These are phyloP conservation scores for Hermaeophaga mercurialis DNA, from an alignment of 2,888 invertebrate species.

Conservation along the genomic window DNA sequence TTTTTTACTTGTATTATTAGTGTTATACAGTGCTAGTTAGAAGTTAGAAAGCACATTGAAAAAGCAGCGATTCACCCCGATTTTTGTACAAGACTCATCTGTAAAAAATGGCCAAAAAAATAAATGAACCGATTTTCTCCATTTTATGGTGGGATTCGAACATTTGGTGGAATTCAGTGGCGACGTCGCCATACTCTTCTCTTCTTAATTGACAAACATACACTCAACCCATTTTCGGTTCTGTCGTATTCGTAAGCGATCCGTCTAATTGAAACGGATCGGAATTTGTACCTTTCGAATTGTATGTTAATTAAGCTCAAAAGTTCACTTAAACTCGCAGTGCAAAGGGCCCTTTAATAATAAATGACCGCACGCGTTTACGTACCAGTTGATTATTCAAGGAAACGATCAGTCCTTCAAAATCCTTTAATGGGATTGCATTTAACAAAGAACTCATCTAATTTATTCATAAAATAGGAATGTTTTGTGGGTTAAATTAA, in stretches of 20 bases:
- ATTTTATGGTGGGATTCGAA: background rate
- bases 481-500: too few species aligned
- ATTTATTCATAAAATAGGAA: too few species aligned
- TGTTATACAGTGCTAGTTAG: too few species aligned
- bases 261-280: conserved; percentile 33
- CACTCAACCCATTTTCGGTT: background rate
- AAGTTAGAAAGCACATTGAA: too few species aligned
- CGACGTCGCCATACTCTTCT: background rate
- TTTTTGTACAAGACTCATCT: too few species aligned
- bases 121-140: background rate
- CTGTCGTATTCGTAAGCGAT: conserved; percentile 27
- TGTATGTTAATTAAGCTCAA: conserved; percentile 30
- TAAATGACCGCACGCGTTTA: conserved; percentile 15
- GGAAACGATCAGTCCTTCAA: too few species aligned
- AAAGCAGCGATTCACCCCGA: too few species aligned
- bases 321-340: conserved; percentile 3
- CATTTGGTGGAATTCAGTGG: too few species aligned
- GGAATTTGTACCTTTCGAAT: conserved; percentile 29
- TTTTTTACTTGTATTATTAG: too few species aligned
- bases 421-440: too few species aligned
- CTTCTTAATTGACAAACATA: background rate
- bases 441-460: too few species aligned
- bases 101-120: too few species aligned
- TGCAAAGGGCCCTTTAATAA: conserved; percentile 23
- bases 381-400: conserved; percentile 2